Conservation (phyloP, 2,113 vertebrate species). For the Dascyllus trimaculatus region DNA sequence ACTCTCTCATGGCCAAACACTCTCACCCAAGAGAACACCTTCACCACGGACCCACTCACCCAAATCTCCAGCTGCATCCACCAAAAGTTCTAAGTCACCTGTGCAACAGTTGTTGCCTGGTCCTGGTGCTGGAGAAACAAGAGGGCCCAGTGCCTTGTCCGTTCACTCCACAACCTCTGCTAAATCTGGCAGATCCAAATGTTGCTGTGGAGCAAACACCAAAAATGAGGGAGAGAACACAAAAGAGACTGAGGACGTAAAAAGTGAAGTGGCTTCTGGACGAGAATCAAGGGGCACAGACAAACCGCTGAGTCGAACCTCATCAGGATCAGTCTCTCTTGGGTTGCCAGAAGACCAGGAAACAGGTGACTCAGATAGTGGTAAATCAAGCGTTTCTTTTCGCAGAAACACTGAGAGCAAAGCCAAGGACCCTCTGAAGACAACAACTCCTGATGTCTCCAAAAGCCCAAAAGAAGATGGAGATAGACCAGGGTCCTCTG, state of each 20-base stretch:
- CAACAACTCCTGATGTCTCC: not conserved
- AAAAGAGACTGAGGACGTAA: slow-evolving; percentile 11
- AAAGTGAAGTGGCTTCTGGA: slow-evolving; percentile 21
- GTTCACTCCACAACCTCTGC: slow-evolving; percentile 55
- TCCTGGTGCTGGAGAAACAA: slow-evolving; percentile 30
- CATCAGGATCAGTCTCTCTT: slow-evolving; percentile 77
- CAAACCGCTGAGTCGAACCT: slow-evolving; percentile 65
- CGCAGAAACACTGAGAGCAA: slow-evolving; percentile 1
- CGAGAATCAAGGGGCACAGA: slow-evolving; percentile 54
- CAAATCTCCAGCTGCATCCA: slow-evolving; percentile 23
- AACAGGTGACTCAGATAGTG: slow-evolving; percentile 60
- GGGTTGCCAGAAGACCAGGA: slow-evolving; percentile 69
- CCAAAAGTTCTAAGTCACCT: slow-evolving; percentile 33
- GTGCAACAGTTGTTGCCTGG: slow-evolving; percentile 31
- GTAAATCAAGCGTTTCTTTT: slow-evolving; percentile 55
- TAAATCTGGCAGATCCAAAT: slow-evolving; percentile 72
- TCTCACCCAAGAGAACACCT: slow-evolving; percentile 41
- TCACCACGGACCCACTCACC: slow-evolving; percentile 26
- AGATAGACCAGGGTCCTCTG: not conserved
- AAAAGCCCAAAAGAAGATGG: slow-evolving; percentile 24
- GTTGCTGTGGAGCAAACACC: slow-evolving; percentile 52
- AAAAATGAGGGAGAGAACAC: slow-evolving; percentile 17
- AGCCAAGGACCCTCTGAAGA: not conserved
- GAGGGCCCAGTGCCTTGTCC: slow-evolving; percentile 70
- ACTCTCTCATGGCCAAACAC: slow-evolving; percentile 24